These are phyloP conservation scores for Ptilonorhynchus violaceus DNA, from an alignment of 2,113 vertebrate genomes.

Conservation along the genomic window DNA sequence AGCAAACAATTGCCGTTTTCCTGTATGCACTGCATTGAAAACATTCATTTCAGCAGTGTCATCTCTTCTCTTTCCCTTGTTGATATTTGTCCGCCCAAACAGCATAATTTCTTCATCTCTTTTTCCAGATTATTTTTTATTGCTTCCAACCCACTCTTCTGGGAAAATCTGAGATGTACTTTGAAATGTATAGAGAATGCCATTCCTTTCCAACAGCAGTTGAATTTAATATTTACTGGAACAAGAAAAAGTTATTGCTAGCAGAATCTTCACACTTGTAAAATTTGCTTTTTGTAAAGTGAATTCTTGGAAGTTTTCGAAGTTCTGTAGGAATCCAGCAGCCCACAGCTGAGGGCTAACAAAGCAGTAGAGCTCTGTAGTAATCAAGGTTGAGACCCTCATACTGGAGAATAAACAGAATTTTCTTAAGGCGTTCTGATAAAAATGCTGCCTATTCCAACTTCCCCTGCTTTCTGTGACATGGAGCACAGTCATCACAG, in stretches of 20 bases:
- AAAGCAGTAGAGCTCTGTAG: background rate
- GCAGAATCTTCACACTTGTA: background rate
- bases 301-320: background rate
- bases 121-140: background rate
- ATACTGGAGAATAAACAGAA: background rate
- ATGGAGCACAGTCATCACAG: background rate
- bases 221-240: background rate
- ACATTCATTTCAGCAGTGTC: background rate
- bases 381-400: background rate
- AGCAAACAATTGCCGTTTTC: background rate
- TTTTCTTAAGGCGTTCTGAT: background rate
- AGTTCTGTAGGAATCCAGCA: background rate
- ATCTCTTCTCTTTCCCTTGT: background rate
- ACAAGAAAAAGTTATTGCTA: background rate
- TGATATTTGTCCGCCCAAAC: background rate
- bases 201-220: background rate
- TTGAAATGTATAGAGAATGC: background rate
- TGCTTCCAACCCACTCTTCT: background rate
- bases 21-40: background rate
- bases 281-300: background rate
- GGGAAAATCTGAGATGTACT: background rate
- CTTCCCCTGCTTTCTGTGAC: background rate
- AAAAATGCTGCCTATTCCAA: background rate
- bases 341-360: background rate
- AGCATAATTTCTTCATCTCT: background rate